Evolutionary conservation across 2,797 vertebrate species (phyloP).

Genomic region (Kryptopterus vitreolus): DNA sequence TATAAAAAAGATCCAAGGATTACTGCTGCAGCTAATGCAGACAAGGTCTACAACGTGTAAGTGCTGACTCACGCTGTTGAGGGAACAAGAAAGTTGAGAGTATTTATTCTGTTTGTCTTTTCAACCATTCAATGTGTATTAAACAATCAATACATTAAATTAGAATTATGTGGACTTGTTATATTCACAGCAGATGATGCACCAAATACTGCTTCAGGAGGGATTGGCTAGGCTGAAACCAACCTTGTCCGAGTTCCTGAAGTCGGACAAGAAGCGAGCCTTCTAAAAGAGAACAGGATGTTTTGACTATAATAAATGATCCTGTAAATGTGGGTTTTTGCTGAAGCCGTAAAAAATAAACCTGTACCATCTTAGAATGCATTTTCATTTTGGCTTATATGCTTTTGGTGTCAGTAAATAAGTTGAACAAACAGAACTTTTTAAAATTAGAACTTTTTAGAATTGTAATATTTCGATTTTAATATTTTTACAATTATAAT

Average conservation of each 20-base stretch:
- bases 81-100: not conserved
- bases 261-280: slow-evolving; percentile 6
- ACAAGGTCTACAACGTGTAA: slow-evolving; percentile 26
- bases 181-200: not conserved
- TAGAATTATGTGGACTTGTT: not conserved
- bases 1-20: slow-evolving; percentile 55
- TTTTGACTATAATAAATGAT: not conserved
- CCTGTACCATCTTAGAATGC: not conserved
- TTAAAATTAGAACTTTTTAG: not conserved
- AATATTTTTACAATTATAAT: too few species aligned
- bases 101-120: not conserved
- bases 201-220: not conserved
- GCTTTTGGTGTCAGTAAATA: not conserved
- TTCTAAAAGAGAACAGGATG: not conserved
- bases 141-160: not conserved
- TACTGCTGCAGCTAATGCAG: slow-evolving; percentile 51
- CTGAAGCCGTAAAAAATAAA: too few species aligned
- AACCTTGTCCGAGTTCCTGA: not conserved
- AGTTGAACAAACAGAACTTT: not conserved
- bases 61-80: not conserved
- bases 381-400: not conserved
- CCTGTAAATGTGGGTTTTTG: not conserved
- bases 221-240: not conserved
- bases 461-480: not conserved
- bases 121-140: not conserved